phyloP scores from a whole-genome alignment of 2,888 invertebrate species.

The Eugnorisma glareosa region DNA sequence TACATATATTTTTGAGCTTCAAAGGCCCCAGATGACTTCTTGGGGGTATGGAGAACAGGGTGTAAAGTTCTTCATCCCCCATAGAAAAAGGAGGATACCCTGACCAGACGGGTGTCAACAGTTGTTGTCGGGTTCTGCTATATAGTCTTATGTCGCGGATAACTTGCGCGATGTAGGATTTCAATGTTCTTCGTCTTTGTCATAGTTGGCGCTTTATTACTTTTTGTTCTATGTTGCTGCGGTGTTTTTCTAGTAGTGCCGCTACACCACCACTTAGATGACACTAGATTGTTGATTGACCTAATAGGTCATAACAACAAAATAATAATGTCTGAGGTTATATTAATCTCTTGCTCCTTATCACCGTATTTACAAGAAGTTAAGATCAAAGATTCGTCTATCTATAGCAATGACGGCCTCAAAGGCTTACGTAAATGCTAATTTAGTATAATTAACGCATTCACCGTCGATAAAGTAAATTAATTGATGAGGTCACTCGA shows the following conservation, averaged over 20 bases:
- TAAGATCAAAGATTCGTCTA: constrained; percentile 42
- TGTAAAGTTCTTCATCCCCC: too few species aligned
- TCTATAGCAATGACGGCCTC: constrained; percentile 44
- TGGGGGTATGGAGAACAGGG: too few species aligned
- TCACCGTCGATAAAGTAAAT: constrained; percentile 81
- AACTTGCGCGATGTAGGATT: too few species aligned
- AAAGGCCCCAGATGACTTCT: neutral
- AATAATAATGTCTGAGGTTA: constrained; percentile 21
- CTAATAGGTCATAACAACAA: constrained; percentile 10
- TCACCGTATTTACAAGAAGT: constrained; percentile 25
- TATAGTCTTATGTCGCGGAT: too few species aligned
- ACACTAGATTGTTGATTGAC: neutral
- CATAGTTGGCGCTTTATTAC: too few species aligned
- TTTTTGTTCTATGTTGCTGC: too few species aligned
- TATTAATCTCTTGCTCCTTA: constrained; percentile 18
- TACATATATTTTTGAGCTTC: neutral
- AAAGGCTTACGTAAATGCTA: constrained; percentile 71
- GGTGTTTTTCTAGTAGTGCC: too few species aligned
- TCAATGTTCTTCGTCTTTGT: too few species aligned
- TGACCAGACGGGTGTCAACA: too few species aligned
- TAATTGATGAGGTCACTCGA: constrained; percentile 85
- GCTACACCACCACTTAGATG: neutral
- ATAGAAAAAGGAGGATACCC: too few species aligned
- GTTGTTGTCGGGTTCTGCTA: too few species aligned
- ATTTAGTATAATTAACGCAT: constrained; percentile 80